These are phyloP conservation scores for Euwallacea fornicatus DNA, from an alignment of 1,140 invertebrate species.

Conservation along the genomic window DNA sequence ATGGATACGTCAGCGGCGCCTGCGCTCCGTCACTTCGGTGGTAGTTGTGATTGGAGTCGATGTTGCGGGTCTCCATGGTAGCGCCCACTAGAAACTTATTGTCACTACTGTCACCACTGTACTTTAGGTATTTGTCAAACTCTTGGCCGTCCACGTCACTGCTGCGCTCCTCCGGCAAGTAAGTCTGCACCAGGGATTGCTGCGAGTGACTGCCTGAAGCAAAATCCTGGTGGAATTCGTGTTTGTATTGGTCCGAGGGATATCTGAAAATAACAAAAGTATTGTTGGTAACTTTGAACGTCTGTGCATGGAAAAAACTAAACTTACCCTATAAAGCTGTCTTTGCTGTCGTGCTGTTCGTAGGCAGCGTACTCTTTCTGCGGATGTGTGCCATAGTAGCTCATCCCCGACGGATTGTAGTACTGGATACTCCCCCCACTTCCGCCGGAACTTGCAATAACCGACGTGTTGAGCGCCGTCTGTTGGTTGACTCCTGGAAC, in stretches of 20 bases:
- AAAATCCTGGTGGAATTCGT: not conserved
- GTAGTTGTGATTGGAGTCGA: constrained; percentile 62
- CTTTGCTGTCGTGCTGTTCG: constrained; percentile 39
- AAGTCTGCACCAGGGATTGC: constrained; percentile 42
- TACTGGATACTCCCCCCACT: constrained; percentile 28
- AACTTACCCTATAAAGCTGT: constrained; percentile 35
- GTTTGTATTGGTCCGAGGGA: not conserved
- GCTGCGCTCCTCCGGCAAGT: constrained; percentile 51
- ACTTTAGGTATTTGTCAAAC: constrained; percentile 70
- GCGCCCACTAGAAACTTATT: constrained; percentile 33
- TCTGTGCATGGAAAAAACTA: not conserved
- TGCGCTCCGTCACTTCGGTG: constrained; percentile 49
- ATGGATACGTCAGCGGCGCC: constrained; percentile 39
- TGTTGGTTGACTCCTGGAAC: constrained; percentile 30
- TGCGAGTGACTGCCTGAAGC: constrained; percentile 52
- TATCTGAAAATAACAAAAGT: not conserved
- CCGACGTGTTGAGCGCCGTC: constrained; percentile 24
- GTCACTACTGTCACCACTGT: constrained; percentile 43
- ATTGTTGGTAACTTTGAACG: not conserved
- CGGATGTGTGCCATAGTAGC: constrained; percentile 24
- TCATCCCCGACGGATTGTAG: constrained; percentile 23
- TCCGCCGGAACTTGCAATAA: constrained; percentile 27
- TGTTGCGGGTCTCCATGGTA: constrained; percentile 55
- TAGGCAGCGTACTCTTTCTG: constrained; percentile 44
- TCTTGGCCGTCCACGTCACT: constrained; percentile 63